Base-by-base conservation (phyloP, 2,113 vertebrate species). In the Pygathrix nemaeus region DNA sequence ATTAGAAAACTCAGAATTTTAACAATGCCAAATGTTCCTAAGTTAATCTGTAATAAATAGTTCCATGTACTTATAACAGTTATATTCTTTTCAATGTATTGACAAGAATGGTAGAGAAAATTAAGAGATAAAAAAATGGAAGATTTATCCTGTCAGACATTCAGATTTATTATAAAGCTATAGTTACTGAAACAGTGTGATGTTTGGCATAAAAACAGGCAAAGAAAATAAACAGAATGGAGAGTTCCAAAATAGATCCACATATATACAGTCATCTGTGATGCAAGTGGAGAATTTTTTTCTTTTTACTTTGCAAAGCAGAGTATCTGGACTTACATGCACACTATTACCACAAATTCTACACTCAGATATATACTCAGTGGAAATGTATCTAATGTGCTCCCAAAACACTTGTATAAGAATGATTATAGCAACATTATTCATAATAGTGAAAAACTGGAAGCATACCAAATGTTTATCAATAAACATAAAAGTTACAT, bases 91-190 rank as follows among this genome's bases (percentile, higher is more conserved):
- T 38, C 21, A 70, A 57, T 68, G 9, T 57, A 45, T 45, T 91
- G 50, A 72, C 3, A 85, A 61, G 27, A 88, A 72, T 76, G 17
- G 35, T 30, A 80, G 6, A 55, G 40, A 96, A 91, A 45, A 92
- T 88, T 2, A 61, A 78, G 8, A 55, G 81, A 43, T 17, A 30
- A 40, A 35, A 35, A 79, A 38, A 27, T 88, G 32, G 43, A 82
- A 72, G 8, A 90, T 55, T 59, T 61, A 76, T 4, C 3, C 1
- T 35, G 72, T 2, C 3, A 87, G 9, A 78, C 7, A 48, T 86
- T 90, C 23, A 81, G 64, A 92, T 83, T 68, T 27, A 73, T 96
- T 64, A 82, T 73, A 90, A 96, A 94, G 5, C 27, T 79, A n/a
- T 25, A 90, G 61, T n/a, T 35, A 50, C 16, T n/a, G 12, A 78